Evolutionary conservation across 1,140 invertebrate genomes (phyloP), one percentile per base, ranked within the genome.

Genomic region (Eurosta solidaginis): DNA sequence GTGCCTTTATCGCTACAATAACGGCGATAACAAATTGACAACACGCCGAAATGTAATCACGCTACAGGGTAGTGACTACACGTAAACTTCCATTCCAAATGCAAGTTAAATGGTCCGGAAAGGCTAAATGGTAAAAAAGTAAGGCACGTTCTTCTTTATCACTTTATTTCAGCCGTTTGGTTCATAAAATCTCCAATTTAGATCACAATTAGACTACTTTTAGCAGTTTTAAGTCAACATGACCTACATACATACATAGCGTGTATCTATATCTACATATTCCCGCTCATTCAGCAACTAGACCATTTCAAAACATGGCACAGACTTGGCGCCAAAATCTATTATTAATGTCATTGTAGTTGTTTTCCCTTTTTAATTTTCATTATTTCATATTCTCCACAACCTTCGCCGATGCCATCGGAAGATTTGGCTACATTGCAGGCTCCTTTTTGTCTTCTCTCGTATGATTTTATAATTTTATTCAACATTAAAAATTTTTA

Each of bases 401-500:
- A 68, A 68, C 33, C 33, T 68, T 9, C 17, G 33, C 25, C 36
- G 36, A 7, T 42, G 59, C 33, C 59, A 68, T 17, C 3, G 7
- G 10, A 63, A 29, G 33, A 33, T 42, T 36, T 36, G 20, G 33
- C 20, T 40, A 68, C 59, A 40, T 40, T 42, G 59, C 59, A 40
- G 59, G 59, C 27, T 68, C 59, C n/a, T 36, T 42, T 68, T 68
- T 68, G 59, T 68, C 59, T 68, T 68, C 59, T 68, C 59, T 68
- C 59, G 36, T 68, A 68, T 33, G 33, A 68, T 20, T 68, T 76
- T 52, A 76, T 76, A 76, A 76, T 76, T 76, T 76, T 47, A 54
- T 76, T 76, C 75, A 25, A 45, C 75, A 76, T 76, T 76, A 76
- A 76, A 50, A 76, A 36, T 50, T 52, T 7, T 54, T 75, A n/a